Percentiles rank a stretch among this genome's conserved stretches.
Conservation (phyloP, 1,140 invertebrate genomes). For the Drosophila jambulina region DNA sequence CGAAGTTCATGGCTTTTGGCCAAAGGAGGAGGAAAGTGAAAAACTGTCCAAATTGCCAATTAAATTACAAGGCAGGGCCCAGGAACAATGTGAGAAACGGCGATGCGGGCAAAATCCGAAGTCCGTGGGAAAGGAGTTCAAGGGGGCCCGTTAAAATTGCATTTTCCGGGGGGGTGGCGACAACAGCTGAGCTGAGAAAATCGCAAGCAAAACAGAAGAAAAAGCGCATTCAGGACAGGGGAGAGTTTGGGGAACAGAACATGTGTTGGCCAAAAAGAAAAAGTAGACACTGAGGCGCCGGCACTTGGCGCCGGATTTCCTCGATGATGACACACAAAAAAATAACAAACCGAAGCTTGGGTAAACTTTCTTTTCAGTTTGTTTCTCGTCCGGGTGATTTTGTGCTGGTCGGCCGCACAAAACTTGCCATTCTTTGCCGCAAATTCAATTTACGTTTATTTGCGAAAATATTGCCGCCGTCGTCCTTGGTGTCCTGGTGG, state of each 20-base stretch:
- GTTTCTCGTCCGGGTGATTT: conserved; percentile 35
- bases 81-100: conserved; percentile 31
- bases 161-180: conserved; percentile 34
- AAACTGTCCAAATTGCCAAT: conserved; percentile 73
- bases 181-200: conserved; percentile 61
- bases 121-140: conserved; percentile 38
- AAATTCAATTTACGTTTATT: conserved; percentile 74
- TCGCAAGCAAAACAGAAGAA: conserved; percentile 71
- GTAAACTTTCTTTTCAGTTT: conserved; percentile 47
- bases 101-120: conserved; percentile 34
- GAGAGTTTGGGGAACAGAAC: conserved; percentile 7
- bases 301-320: conserved; percentile 56
- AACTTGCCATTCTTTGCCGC: conserved; percentile 30
- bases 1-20: conserved; percentile 51
- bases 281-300: conserved; percentile 51
- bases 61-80: conserved; percentile 55
- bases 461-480: conserved; percentile 49
- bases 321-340: conserved; percentile 45
- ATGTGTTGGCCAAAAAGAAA: conserved; percentile 43
- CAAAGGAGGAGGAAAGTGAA: conserved; percentile 63
- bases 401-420: conserved; percentile 33
- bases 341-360: conserved; percentile 22
- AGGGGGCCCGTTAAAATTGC: conserved; percentile 44
- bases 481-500: conserved; percentile 23
- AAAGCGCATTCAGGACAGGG: conserved; percentile 30